phyloP scores from a whole-genome alignment of 1,140 invertebrate species.

The Calephelis nemesis region DNA sequence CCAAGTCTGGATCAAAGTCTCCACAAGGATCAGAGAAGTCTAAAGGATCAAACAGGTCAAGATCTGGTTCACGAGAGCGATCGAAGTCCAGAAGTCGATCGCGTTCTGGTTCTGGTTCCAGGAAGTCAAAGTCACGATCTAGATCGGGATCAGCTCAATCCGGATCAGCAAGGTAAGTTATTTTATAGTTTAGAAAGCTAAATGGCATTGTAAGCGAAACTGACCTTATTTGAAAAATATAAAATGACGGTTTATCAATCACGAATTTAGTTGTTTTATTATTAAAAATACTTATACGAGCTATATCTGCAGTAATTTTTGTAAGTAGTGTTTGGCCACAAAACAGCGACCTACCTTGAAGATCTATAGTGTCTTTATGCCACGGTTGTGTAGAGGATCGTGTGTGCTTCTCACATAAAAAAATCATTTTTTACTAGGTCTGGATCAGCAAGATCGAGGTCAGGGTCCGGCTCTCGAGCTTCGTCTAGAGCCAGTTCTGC shows the following conservation, averaged over 20 bases:
- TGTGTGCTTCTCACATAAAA: background rate
- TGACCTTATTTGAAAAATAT: no score
- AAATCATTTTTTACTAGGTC: slow-evolving; percentile 29
- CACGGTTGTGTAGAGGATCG: no score
- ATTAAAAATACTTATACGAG: no score
- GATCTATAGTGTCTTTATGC: no score
- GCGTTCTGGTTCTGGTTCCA: slow-evolving; percentile 44
- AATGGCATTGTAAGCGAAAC: no score
- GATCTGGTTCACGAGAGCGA: slow-evolving; percentile 38
- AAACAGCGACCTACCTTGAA: no score
- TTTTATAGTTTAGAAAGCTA: background rate
- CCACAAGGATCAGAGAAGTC: slow-evolving; percentile 63
- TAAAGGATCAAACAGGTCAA: slow-evolving; percentile 48
- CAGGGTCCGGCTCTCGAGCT: slow-evolving; percentile 52
- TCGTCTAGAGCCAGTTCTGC: slow-evolving; percentile 59
- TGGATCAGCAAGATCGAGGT: slow-evolving; percentile 37
- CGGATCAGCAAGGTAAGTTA: slow-evolving; percentile 15
- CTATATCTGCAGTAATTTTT: no score
- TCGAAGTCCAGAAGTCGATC: slow-evolving; percentile 49
- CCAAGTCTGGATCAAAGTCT: slow-evolving; percentile 51
- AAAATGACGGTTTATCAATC: no score
- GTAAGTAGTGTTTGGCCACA: no score
- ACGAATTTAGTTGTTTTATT: no score
- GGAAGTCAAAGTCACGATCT: slow-evolving; percentile 45
- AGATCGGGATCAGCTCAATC: slow-evolving; percentile 28